Conservation (phyloP, 1,140 invertebrate species). For the Lordiphosa stackelbergi region DNA sequence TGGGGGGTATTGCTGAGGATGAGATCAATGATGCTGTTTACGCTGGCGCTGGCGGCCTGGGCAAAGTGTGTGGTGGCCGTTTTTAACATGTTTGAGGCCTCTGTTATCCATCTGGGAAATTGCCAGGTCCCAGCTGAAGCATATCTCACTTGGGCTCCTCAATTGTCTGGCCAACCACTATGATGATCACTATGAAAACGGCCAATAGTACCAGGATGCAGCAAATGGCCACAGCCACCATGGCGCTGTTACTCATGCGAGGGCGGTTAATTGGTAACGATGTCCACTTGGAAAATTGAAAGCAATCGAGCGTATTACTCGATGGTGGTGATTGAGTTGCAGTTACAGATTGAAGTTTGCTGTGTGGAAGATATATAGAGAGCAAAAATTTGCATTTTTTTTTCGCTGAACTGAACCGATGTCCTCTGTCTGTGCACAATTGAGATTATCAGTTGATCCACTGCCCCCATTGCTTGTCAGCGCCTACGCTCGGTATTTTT, state of each 20-base stretch:
- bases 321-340: slow-evolving; percentile 10
- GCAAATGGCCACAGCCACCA: slow-evolving; percentile 88
- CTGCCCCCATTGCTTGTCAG: slow-evolving; percentile 53
- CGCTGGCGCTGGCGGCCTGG: slow-evolving; percentile 22
- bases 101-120: slow-evolving; percentile 78
- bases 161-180: slow-evolving; percentile 85
- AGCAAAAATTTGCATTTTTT: slow-evolving; percentile 31
- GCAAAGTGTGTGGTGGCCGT: slow-evolving; percentile 11
- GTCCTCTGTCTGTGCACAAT: slow-evolving; percentile 45
- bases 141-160: slow-evolving; percentile 80
- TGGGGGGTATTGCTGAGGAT: slow-evolving; percentile 8
- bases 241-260: slow-evolving; percentile 78
- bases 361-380: slow-evolving; percentile 21
- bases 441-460: slow-evolving; percentile 49
- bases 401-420: slow-evolving; percentile 1
- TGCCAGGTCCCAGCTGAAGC: slow-evolving; percentile 77
- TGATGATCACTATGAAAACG: slow-evolving; percentile 87
- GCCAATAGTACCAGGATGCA: slow-evolving; percentile 86
- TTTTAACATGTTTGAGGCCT: slow-evolving; percentile 64
- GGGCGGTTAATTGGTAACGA: slow-evolving; percentile 1
- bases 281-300: slow-evolving; percentile 13
- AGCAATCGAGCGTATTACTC: slow-evolving; percentile 7
- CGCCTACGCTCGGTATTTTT: neutral
- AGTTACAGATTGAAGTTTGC: slow-evolving; percentile 10
- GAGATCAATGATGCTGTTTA: slow-evolving; percentile 26